Evolutionary conservation across 2,797 vertebrate species (phyloP).

Genomic region (Limosa lapponica): DNA sequence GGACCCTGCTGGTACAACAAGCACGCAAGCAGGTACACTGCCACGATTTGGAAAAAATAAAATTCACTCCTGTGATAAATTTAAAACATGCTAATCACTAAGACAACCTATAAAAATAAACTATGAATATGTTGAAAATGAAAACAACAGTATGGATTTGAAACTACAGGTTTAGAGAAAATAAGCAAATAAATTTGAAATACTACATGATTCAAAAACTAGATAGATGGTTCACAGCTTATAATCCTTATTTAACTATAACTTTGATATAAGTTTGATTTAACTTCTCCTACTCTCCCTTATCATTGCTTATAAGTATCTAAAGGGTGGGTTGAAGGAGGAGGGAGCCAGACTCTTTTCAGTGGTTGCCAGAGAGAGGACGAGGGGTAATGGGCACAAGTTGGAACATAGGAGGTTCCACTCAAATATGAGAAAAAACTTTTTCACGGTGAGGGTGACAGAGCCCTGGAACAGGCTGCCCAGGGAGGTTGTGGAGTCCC

Average conservation of each 20-base stretch:
- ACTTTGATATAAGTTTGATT: neutral
- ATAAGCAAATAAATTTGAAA: neutral
- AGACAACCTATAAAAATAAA: neutral
- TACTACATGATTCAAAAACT: neutral
- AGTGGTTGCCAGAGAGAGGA: too few relatives aligned
- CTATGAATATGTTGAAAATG: neutral
- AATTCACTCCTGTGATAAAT: neutral
- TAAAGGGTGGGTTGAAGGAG: too few relatives aligned
- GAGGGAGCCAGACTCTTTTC: too few relatives aligned
- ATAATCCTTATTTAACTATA: neutral
- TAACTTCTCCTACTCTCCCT: neutral
- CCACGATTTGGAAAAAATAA: neutral
- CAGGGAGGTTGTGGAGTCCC: too few relatives aligned
- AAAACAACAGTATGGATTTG: neutral
- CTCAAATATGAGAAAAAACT: too few relatives aligned
- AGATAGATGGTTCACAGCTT: neutral
- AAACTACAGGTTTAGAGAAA: neutral
- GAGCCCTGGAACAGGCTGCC: too few relatives aligned
- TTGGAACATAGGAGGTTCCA: too few relatives aligned
- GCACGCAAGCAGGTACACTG: neutral
- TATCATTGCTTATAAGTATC: too few relatives aligned
- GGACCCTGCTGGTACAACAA: neutral
- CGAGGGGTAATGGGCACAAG: too few relatives aligned
- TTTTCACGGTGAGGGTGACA: too few relatives aligned
- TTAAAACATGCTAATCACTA: neutral